A percentile compares a stretch with the other conserved stretches of the same genome.
Evolutionary conservation across 2,888 invertebrate genomes (phyloP).

Genomic region (Meghimatium bilineatum): DNA sequence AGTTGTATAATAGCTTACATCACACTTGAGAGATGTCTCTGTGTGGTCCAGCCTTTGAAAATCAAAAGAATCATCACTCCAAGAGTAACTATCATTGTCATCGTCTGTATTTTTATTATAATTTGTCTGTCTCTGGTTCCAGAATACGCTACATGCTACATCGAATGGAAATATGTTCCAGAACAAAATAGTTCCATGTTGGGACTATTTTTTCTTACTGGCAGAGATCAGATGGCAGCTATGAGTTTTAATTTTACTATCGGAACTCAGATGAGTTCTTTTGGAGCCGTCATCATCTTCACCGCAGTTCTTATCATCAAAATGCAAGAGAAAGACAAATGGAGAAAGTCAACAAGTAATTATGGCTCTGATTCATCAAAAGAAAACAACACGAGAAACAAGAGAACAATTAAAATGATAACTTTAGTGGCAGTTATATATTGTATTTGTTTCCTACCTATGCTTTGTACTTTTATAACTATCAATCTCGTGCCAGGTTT

Average conservation of each 20-base stretch:
- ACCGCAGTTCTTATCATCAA: slow-evolving; percentile 17
- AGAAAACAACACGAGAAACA: background rate
- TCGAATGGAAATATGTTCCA: slow-evolving; percentile 26
- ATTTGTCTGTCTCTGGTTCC: slow-evolving; percentile 15
- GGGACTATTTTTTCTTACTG: slow-evolving; percentile 10
- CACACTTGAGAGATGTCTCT: slow-evolving; percentile 34
- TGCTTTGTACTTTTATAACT: background rate
- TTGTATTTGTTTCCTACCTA: slow-evolving; percentile 24
- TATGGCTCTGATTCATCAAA: background rate
- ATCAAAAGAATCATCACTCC: slow-evolving; percentile 27
- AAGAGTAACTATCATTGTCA: background rate
- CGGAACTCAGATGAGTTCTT: background rate
- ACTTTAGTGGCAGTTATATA: background rate
- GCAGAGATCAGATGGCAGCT: slow-evolving; percentile 12
- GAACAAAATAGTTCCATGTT: background rate
- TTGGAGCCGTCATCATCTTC: background rate
- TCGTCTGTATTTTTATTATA: background rate
- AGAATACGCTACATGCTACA: slow-evolving; percentile 18
- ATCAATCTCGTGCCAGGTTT: slow-evolving; percentile 17
- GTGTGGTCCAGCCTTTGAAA: slow-evolving; percentile 24
- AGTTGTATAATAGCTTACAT: slow-evolving; percentile 30
- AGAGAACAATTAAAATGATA: slow-evolving; percentile 15
- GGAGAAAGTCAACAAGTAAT: background rate
- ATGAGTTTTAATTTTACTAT: background rate
- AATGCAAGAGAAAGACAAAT: slow-evolving; percentile 14